Base-by-base conservation (phyloP, 2,888 invertebrate species). In the Cheilosia vernalis region DNA sequence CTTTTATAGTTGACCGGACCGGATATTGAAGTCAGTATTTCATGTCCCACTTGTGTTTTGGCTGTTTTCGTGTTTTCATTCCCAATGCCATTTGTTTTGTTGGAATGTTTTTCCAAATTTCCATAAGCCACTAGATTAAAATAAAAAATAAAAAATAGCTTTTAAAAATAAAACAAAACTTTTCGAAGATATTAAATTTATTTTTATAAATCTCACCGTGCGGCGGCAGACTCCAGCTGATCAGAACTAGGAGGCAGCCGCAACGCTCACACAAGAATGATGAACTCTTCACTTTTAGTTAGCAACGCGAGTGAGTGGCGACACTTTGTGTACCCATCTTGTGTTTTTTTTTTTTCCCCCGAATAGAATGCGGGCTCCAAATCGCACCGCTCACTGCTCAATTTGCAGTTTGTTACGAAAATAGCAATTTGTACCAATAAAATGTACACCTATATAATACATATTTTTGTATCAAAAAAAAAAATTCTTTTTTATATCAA, bases 331-430 rank as follows among this genome's bases (percentile, higher is more conserved):
- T 49, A 27, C 24, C 27, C 17, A 44, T 44, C 44, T 44, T 17
- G 42, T 30, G n/a, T 17, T n/a, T 24, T 42, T 17, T n/a, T 24
- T 42, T 9, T 30, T 30, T 30, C 6, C 1, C 2, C 9, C 44
- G 69, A 7, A 15, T 33, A 60, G 60, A 61, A 79, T 73, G 73
- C 60, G 64, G 24, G 24, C 64, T 79, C 79, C 64, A 58, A 60
- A 66, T 60, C 72, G 58, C 40, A 27, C 58, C 21, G 33, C 53
- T 6, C 24, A 37, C 61, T 33, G 37, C 47, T 55, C 72, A 61
- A 66, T 84, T 73, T 84, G 83, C 83, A 79, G 73, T 83, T 24
- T 69, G 70, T 30, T 84, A 80, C 64, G 53, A 80, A 84, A 84
- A 84, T 84, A 84, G 84, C 64, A 51, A 74, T 78, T 83, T 73